Evolutionary conservation across 2,797 vertebrate genomes (phyloP), one percentile per base, ranked within the genome.

Genomic region (Cirrhinus mrigala): DNA sequence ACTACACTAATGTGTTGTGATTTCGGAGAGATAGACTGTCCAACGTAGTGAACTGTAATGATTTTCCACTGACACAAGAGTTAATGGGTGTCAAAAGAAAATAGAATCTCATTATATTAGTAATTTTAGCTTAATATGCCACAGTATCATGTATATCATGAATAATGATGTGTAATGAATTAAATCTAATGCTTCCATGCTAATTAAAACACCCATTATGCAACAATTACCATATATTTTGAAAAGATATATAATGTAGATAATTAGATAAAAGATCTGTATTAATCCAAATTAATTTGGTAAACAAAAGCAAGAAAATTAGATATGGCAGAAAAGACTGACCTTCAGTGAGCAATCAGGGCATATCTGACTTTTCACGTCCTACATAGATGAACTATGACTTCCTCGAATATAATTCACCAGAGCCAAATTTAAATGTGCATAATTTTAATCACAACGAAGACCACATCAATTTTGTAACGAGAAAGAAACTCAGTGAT

Each of bases 261-360:
- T 54, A 48, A 37, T 68, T 81, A 16, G 0, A 52, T 50, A 22
- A 2, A 48, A 12, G 56, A 62, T 50, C 7, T 73, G 18, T 62
- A 29, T 60, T 29, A 50, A 52, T 80, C 24, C 18, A 46, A 58
- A 46, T 54, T 12, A 44, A 46, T 74, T 52, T 24, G 40, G 10
- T 56, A 24, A 56, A 70, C 79, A 52, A 24, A n/a, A 58, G 37
- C 33, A 33, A 52, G 78, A 84, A 81, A 85, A 83, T 84, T 76
- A 88, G 74, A 84, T 90, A 81, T 70, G 37, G 44, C 64, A 24
- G 33, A 84, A 85, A 90, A 91, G 87, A 83, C 58, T 91, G 87
- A 91, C 89, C 89, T 92, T 92, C 91, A 89, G 24, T 22, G 18
- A 50, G 24, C 68, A 88, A 89, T 86, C 80, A 85, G 79, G 83